phyloP scores from a whole-genome alignment of 2,888 invertebrate genomes.

The Calameuta filiformis region DNA sequence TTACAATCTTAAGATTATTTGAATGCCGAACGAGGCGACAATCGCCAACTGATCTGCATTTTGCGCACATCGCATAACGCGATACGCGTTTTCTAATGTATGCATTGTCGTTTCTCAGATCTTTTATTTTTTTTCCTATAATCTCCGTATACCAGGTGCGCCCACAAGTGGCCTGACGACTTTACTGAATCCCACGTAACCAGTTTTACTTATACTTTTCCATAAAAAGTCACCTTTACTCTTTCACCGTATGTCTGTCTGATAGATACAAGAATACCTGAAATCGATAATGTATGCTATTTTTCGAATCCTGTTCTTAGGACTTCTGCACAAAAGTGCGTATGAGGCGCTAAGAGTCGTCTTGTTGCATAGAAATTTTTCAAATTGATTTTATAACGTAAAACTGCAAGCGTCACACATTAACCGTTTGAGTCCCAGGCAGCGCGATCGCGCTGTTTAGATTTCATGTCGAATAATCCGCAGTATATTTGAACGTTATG shows the following conservation, averaged over 20 bases:
- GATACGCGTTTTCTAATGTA: not conserved
- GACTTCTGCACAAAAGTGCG: not conserved
- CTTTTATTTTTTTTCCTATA: not conserved
- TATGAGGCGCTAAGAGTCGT: not conserved
- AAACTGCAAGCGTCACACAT: not conserved
- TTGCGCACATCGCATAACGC: too few relatives aligned
- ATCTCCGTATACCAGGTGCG: not conserved
- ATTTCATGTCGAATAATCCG: too few relatives aligned
- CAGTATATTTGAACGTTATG: too few relatives aligned
- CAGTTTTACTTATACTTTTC: not conserved
- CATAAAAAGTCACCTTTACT: not conserved
- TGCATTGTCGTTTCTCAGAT: not conserved
- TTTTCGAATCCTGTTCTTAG: not conserved
- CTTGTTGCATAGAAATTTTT: not conserved
- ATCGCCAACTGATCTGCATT: not conserved
- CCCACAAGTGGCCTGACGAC: not conserved
- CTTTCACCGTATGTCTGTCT: not conserved
- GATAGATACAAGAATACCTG: not conserved
- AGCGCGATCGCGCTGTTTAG: too few relatives aligned
- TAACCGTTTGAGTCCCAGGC: too few relatives aligned
- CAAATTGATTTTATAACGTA: not conserved
- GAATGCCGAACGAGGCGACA: not conserved
- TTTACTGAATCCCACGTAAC: not conserved
- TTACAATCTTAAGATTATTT: not conserved
- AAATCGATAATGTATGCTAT: not conserved